Evolutionary conservation across 2,797 vertebrate species (phyloP), one percentile per base, ranked within the genome.

Genomic region (Pseudotriccus pelzelni): DNA sequence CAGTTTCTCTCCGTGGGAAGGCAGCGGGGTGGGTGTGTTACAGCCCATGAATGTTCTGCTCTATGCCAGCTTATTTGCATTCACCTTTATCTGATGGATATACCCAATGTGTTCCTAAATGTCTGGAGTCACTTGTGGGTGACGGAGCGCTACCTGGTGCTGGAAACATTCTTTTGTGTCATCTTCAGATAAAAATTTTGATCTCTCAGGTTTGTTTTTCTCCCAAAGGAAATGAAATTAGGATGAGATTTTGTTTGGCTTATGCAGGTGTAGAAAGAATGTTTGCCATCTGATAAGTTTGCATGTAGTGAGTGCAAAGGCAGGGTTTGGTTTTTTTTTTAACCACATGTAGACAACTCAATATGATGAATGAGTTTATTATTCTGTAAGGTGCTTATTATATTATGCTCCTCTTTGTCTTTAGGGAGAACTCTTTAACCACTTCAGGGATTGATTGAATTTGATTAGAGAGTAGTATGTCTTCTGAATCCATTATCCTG

Each of bases 301-400:
- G 83, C 66, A 12, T 46, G 74, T 67, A 68, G 90, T 89, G 87
- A 93, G 74, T 4, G 22, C 83, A 86, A 88, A 91, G 82, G 77
- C 82, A 32, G 44, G 7, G 6, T 23, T 41, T 5, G 53, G 76
- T 18, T 30, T 16, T 68, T 77, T 84, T 78, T 92, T 58, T 46
- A 91, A 63, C 83, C 1, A 0, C 70, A 21, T 28, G 59, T 69
- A 93, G 80, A 64, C 94, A 77, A 41, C 64, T 77, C 85, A 50
- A 64, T n/a, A 14, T 94, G 94, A 94, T 90, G 86, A 93, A 96
- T 93, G 93, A 59, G 74, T 90, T 96, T 94, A 74, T 96, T 94
- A 91, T 93, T 94, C 83, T 77, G 60, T 64, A 90, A 95, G 74
- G 67, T 93, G 70, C 87, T 95, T 95, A 88, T 94, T 95, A 68